Percentiles rank a stretch among this genome's conserved stretches.
Evolutionary conservation across 2,888 invertebrate genomes (phyloP).

Genomic region (Plemyria rubiginata): DNA sequence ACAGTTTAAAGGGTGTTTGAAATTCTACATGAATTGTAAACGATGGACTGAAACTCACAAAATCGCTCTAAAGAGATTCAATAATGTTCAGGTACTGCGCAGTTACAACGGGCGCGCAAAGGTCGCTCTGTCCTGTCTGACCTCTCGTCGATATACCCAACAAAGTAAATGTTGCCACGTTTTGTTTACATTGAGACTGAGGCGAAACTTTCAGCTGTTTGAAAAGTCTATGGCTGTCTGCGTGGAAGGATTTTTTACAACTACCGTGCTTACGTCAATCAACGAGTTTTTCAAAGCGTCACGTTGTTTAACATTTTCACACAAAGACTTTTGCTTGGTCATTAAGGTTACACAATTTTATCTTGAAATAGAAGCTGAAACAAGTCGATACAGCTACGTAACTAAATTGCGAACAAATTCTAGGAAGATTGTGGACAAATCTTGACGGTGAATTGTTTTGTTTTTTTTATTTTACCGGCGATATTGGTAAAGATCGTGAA

Average conservation of each 20-base stretch:
- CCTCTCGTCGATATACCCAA: slow-evolving; percentile 26
- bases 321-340: too few species aligned
- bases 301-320: too few species aligned
- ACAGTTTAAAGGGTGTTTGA: background rate
- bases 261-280: background rate
- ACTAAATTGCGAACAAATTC: too few species aligned
- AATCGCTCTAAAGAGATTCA: slow-evolving; percentile 23
- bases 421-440: too few species aligned
- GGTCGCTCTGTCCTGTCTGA: slow-evolving; percentile 43
- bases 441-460: too few species aligned
- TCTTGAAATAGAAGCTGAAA: too few species aligned
- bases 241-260: background rate
- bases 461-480: too few species aligned
- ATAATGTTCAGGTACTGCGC: slow-evolving; percentile 40
- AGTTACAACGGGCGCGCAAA: slow-evolving; percentile 38
- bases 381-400: too few species aligned
- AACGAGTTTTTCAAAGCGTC: background rate
- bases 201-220: slow-evolving; percentile 10
- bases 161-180: slow-evolving; percentile 26
- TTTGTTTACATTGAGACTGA: slow-evolving; percentile 19
- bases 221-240: background rate
- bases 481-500: too few species aligned
- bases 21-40: slow-evolving; percentile 1
- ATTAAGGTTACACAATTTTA: too few species aligned
- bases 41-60: slow-evolving; percentile 8